Conservation (phyloP, 1,140 invertebrate genomes). For the Ridgeia piscesae region DNA sequence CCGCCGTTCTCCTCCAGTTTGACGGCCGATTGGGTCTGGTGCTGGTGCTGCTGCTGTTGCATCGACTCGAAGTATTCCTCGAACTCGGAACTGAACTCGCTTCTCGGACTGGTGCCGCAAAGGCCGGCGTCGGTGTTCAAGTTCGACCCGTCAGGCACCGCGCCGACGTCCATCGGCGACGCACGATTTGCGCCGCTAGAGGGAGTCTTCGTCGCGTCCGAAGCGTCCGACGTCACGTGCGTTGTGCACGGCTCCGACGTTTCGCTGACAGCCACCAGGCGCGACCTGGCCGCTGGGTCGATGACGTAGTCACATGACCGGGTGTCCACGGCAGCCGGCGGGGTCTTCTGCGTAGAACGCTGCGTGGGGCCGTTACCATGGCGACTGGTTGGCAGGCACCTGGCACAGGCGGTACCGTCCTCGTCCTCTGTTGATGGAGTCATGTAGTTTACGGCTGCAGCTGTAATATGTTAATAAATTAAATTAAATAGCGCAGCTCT, state of each 20-base stretch:
- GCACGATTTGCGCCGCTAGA: slow-evolving; percentile 10
- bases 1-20: slow-evolving; percentile 40
- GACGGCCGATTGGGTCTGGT: slow-evolving; percentile 32
- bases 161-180: neutral
- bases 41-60: no score
- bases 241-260: neutral
- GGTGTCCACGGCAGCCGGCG: neutral
- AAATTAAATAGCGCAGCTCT: no score
- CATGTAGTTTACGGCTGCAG: neutral
- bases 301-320: neutral
- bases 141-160: neutral
- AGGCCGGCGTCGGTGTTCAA: slow-evolving; percentile 41
- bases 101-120: slow-evolving; percentile 46
- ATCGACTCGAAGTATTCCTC: slow-evolving; percentile 49
- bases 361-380: neutral
- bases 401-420: neutral
- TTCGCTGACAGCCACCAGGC: neutral
- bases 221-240: neutral
- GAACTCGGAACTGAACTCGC: slow-evolving; percentile 51
- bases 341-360: neutral
- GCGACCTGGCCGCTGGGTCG: neutral
- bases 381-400: neutral
- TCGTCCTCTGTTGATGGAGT: neutral
- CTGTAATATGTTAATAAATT: neutral
- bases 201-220: neutral